Percentiles rank a stretch among this genome's conserved stretches.
These are phyloP conservation scores for Noctilio leporinus DNA, from an alignment of 2,113 vertebrate species.

Conservation along the genomic window DNA sequence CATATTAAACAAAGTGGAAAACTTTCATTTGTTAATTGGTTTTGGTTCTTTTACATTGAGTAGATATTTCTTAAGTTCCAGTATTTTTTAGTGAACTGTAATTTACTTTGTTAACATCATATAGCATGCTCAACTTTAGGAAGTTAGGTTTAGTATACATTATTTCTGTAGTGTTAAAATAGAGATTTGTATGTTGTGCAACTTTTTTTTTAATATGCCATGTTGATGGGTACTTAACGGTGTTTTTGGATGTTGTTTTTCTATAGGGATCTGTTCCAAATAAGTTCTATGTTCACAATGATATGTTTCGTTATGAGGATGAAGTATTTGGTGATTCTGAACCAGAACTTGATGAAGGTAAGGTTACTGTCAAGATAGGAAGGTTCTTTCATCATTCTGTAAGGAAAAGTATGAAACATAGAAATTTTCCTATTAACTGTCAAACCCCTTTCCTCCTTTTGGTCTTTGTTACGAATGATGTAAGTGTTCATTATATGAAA, in stretches of 20 bases:
- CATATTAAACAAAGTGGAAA: background rate
- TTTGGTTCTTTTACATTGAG: background rate
- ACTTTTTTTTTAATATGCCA: background rate
- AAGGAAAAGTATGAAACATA: background rate
- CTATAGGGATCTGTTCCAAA: conserved; percentile 95
- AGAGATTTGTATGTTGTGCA: background rate
- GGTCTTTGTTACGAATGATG: background rate
- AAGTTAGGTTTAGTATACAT: background rate
- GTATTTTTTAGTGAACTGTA: background rate
- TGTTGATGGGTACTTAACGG: background rate
- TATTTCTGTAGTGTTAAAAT: conserved; percentile 2
- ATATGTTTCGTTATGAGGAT: conserved; percentile 99
- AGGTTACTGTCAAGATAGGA: conserved; percentile 28
- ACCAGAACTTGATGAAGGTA: conserved; percentile 96
- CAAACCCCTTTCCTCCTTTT: background rate
- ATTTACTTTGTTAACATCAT: background rate
- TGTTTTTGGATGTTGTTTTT: conserved; percentile 33
- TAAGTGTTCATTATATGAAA: background rate
- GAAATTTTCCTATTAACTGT: background rate
- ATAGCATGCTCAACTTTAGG: background rate
- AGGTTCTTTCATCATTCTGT: background rate
- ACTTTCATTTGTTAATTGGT: background rate
- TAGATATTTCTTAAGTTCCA: background rate
- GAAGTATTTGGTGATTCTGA: conserved; percentile 98
- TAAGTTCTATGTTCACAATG: conserved; percentile 99